Base-by-base conservation (phyloP, 2,888 invertebrate species). In the Cylloceria caligata region DNA sequence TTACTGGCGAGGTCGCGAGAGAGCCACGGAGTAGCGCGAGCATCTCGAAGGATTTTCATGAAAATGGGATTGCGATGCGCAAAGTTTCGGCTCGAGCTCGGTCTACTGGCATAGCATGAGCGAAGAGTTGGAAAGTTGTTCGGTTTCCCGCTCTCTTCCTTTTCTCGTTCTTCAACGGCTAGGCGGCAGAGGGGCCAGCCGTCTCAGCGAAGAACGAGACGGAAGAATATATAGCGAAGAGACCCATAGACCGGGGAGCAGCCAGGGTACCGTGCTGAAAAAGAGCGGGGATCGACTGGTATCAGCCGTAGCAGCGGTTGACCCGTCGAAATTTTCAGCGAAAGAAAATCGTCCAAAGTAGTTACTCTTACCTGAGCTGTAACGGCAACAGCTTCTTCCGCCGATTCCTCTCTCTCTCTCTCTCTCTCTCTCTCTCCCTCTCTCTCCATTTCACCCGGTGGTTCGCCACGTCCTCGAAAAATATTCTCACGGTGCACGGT, bases 1-100 rank as follows among this genome's bases (percentile, higher is more conserved):
- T 82, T 79, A 45, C 75, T 27, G 65, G 74, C 78, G 47, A 65
- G 52, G 52, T 34, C 34, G 74, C 49, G 68, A 30, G 42, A 60
- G 71, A 78, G 30, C 27, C 19, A 60, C 3, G 9, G 34, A 60
- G 30, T 13, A 30, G 19, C 34, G 60, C 72, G 62, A 71, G 82
- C 78, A 79, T 79, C 82, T 82, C 82, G 79, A 82, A 79, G 79
- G 78, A 82, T 82, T 82, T 82, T 82, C 79, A 82, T 79, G 82
- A 82, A 79, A 82, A 82, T 82, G 82, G 82, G 79, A 82, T 82
- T 79, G 82, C 82, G 74, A 82, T 79, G 82, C 79, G 78, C 75
- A 82, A 47, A 49, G 16, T 60, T 49, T 42, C 19, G 45, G 55
- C 34, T 39, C 39, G 55, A 42, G 55, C 57, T 11, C 9, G 34